Percentiles rank a stretch among this genome's conserved stretches.
Conservation (phyloP, 1,140 invertebrate genomes). For the Drosophila fuyamai region DNA sequence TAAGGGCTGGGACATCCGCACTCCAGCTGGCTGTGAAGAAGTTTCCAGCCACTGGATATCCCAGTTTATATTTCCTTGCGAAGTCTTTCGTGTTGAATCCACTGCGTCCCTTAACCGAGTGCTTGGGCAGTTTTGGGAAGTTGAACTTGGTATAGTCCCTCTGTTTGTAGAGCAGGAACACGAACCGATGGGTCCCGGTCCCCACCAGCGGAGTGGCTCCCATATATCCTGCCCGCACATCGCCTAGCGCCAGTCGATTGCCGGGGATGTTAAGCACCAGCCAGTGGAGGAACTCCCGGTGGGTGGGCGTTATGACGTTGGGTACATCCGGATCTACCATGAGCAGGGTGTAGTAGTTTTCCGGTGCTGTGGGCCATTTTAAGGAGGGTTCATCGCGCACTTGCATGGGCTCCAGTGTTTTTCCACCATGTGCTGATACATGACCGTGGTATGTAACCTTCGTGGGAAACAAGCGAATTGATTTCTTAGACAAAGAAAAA, state of each 20-base stretch:
- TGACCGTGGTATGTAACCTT: slow-evolving; percentile 86
- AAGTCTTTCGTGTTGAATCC: slow-evolving; percentile 92
- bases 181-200: slow-evolving; percentile 94
- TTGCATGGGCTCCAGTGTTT: slow-evolving; percentile 88
- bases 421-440: slow-evolving; percentile 87
- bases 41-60: slow-evolving; percentile 93
- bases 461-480: not conserved
- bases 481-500: not conserved
- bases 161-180: slow-evolving; percentile 95
- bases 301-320: slow-evolving; percentile 89
- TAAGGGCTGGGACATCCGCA: slow-evolving; percentile 43
- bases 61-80: slow-evolving; percentile 92
- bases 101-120: slow-evolving; percentile 88
- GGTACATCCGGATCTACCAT: slow-evolving; percentile 88
- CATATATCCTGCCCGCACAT: slow-evolving; percentile 92
- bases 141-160: slow-evolving; percentile 82
- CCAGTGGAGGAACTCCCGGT: slow-evolving; percentile 96
- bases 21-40: slow-evolving; percentile 86
- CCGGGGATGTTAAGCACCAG: slow-evolving; percentile 96
- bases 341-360: slow-evolving; percentile 90
- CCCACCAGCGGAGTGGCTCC: slow-evolving; percentile 93
- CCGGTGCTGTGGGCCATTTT: slow-evolving; percentile 87
- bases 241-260: slow-evolving; percentile 89
- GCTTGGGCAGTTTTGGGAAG: slow-evolving; percentile 62
- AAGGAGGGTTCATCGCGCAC: slow-evolving; percentile 89